Percentiles rank a stretch among this genome's conserved stretches.
Conservation (phyloP, 2,888 invertebrate genomes). For the Luperina testacea region DNA sequence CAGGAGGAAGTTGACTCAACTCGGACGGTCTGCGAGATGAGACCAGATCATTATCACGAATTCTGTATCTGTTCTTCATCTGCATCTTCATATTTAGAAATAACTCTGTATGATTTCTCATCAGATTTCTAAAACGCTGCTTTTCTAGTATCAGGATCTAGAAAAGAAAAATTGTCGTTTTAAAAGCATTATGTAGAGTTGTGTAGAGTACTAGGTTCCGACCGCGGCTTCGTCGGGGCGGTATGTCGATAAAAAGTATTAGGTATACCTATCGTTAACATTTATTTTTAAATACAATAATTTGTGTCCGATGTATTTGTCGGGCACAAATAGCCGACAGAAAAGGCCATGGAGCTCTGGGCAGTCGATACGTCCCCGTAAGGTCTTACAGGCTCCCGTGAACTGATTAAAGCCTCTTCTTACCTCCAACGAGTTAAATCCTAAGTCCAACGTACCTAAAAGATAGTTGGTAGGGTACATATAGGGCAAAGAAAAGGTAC, state of each 20-base stretch:
- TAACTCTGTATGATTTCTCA: constrained; percentile 22
- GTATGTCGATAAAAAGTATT: not conserved
- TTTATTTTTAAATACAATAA: not conserved
- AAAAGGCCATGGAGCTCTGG: too few species aligned
- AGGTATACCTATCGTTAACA: not conserved
- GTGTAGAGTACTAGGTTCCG: not conserved
- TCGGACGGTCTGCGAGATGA: not conserved
- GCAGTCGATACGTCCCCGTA: too few species aligned
- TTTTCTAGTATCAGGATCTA: constrained; percentile 42
- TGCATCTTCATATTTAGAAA: constrained; percentile 40
- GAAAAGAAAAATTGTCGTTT: not conserved
- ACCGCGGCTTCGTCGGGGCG: not conserved
- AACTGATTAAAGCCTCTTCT: too few species aligned
- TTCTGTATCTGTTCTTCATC: constrained; percentile 20
- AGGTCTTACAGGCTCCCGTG: too few species aligned
- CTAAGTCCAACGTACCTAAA: too few species aligned
- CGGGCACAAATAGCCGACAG: too few species aligned
- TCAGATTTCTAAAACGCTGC: constrained; percentile 34
- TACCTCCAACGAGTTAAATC: too few species aligned
- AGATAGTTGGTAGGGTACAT: too few species aligned
- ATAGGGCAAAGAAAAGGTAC: too few species aligned
- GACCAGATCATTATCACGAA: constrained; percentile 36
- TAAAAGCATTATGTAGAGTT: too few species aligned
- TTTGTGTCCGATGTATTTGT: too few species aligned
- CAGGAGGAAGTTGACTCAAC: constrained; percentile 1